Percentiles rank a stretch among this genome's conserved stretches.
Evolutionary conservation across 2,113 vertebrate genomes (phyloP).

Genomic region (Ctenomys sociabilis): DNA sequence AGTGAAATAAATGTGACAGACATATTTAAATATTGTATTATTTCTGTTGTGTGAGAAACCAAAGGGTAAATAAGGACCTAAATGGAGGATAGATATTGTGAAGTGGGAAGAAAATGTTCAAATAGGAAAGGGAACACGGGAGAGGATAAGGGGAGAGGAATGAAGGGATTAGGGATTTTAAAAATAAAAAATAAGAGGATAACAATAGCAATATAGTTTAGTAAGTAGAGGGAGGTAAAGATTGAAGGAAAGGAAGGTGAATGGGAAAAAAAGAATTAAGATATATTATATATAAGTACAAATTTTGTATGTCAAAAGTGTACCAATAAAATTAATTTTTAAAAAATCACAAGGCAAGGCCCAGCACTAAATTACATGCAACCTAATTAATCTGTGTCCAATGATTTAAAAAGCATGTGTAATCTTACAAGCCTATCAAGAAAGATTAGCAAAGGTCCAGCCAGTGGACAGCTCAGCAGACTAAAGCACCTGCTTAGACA

Average conservation of each 20-base stretch:
- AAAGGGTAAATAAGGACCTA: background rate
- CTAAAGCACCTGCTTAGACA: no score
- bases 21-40: background rate
- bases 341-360: background rate
- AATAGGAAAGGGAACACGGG: background rate
- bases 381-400: background rate
- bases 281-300: background rate
- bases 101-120: background rate
- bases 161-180: background rate
- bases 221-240: background rate
- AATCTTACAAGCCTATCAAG: background rate
- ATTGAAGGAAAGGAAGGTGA: background rate
- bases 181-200: background rate
- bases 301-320: background rate
- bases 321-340: background rate
- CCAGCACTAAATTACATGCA: background rate
- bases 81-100: background rate
- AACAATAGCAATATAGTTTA: background rate
- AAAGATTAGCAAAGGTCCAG: background rate
- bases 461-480: no score
- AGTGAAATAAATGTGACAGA: background rate
- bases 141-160: background rate
- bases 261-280: background rate
- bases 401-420: conserved; percentile 19
- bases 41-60: background rate